A percentile compares a stretch with the other conserved stretches of the same genome.
Conservation (phyloP, 2,888 invertebrate species). For the Lepidochrysops patricia region DNA sequence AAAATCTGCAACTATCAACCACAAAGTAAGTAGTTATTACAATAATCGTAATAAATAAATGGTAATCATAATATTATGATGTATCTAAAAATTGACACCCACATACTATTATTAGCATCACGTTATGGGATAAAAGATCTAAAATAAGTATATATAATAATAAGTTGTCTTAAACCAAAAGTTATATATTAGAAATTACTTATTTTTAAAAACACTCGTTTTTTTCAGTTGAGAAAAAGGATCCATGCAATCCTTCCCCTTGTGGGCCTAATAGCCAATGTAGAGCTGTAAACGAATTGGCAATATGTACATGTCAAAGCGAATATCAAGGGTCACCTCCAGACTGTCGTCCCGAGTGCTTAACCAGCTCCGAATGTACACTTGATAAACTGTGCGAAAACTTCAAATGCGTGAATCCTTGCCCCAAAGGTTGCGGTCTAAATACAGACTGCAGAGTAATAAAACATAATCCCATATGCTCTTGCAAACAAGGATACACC, state of each 20-base stretch:
- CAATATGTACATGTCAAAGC: constrained; percentile 82
- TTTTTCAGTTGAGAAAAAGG: constrained; percentile 46
- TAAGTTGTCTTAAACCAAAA: too few relatives aligned
- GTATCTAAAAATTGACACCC: too few relatives aligned
- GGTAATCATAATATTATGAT: neutral
- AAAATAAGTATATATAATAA: too few relatives aligned
- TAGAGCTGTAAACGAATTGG: constrained; percentile 70
- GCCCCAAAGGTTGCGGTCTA: constrained; percentile 80
- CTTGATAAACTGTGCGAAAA: constrained; percentile 79
- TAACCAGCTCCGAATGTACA: constrained; percentile 79
- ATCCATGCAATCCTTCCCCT: constrained; percentile 80
- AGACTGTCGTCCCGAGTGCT: constrained; percentile 80
- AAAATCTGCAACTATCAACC: constrained; percentile 71
- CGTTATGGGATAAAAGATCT: too few relatives aligned
- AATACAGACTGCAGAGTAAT: constrained; percentile 81
- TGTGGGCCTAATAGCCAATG: constrained; percentile 85
- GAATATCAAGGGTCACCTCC: constrained; percentile 81
- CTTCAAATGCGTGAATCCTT: constrained; percentile 82
- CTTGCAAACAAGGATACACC: constrained; percentile 75
- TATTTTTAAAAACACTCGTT: constrained; percentile 11
- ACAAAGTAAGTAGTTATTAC: constrained; percentile 72
- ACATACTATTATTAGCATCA: too few relatives aligned
- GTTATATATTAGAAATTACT: neutral
- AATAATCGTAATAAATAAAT: neutral
- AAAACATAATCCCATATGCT: constrained; percentile 81